Evolutionary conservation across 2,113 vertebrate species (phyloP), one percentile per base, ranked within the genome.

Genomic region (Anser brachyrhynchus): DNA sequence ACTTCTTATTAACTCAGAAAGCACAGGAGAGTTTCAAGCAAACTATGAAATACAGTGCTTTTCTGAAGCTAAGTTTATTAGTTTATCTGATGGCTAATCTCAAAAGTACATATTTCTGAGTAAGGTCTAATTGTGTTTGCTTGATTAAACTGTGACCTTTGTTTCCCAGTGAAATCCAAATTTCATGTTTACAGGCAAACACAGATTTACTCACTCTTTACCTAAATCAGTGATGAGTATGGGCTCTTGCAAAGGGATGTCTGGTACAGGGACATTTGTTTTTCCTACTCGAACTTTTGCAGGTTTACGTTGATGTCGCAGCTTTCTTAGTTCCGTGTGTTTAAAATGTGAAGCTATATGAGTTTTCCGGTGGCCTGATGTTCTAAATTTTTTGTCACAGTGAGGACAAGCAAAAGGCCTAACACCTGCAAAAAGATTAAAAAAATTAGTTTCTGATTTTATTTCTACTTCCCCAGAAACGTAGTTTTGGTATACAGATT

Each of bases 201-300:
- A 26, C 1, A 5, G 39, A 83, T 65, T 67, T 44, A 87, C 37
- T 61, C 0, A 9, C 26, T 67, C n/a, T 87, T 97, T 98, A 99
- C 99, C 99, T 80, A 99, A 97, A 96, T 99, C 99, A 11, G 99
- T 99, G 96, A 99, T 99, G 92, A 99, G 99, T 83, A 99, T 99
- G 15, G 99, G 99, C n/a, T 99, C 99, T 89, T 99, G 99, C 92
- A 99, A 95, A 86, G 99, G 99, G 62, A 99, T 99, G 14, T 99
- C 99, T 6, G 99, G 98, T 41, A 99, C 97, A 8, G 99, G 98
- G 73, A 98, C 94, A 69, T 71, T 98, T 14, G 97, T 98, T 96
- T 99, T 99, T 95, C 99, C 99, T 18, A 98, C 97, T 61, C 99
- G 98, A 65, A 98, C 97, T 97, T 98, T 99, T 35, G 98, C 96